Conservation (phyloP, 2,888 invertebrate species). For the Euspilapteryx auroguttella region DNA sequence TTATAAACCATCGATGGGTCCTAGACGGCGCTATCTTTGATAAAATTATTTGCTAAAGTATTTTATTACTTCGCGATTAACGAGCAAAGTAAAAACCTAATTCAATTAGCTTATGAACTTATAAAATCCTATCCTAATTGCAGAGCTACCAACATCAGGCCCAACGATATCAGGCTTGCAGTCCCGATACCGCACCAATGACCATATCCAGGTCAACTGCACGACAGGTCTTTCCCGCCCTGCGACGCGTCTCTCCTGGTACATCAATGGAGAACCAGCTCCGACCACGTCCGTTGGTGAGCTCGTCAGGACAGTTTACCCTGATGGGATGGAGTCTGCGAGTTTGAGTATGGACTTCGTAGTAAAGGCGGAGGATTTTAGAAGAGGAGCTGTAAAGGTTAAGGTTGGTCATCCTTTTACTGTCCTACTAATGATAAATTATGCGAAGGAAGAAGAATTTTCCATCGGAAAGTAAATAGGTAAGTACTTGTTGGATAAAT, state of each 20-base stretch:
- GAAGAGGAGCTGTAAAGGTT: constrained; percentile 74
- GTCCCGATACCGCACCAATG: constrained; percentile 73
- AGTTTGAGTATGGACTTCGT: constrained; percentile 71
- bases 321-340: constrained; percentile 66
- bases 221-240: constrained; percentile 76
- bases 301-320: constrained; percentile 22
- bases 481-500: too few relatives aligned
- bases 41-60: too few relatives aligned
- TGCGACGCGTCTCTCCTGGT: constrained; percentile 75
- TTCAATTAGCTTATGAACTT: constrained; percentile 65
- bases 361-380: constrained; percentile 72
- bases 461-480: too few relatives aligned
- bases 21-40: too few relatives aligned
- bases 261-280: constrained; percentile 76
- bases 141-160: constrained; percentile 75
- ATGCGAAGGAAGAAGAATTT: too few relatives aligned
- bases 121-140: not conserved
- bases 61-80: too few relatives aligned
- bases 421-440: too few relatives aligned
- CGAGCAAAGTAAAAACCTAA: too few relatives aligned
- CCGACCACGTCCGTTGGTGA: constrained; percentile 33
- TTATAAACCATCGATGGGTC: too few relatives aligned
- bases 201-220: constrained; percentile 74
- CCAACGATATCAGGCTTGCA: constrained; percentile 73
- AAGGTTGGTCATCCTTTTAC: constrained; percentile 40